Base-by-base conservation (phyloP, 2,113 vertebrate species). In the Mastomys coucha region DNA sequence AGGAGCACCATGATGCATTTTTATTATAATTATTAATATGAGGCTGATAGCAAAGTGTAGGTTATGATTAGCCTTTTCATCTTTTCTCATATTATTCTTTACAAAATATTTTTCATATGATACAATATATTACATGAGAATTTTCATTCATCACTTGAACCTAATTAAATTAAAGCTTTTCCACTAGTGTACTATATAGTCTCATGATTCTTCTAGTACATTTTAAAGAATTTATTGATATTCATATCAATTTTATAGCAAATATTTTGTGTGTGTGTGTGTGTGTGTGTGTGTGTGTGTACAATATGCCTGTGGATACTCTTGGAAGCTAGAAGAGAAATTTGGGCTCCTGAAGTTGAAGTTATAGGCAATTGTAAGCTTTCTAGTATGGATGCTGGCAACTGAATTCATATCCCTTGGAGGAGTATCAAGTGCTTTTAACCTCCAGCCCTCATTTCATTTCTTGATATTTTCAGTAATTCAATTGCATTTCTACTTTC, bases 71-170 rank as follows among this genome's bases (percentile, higher is more conserved):
- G 13, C 22, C 3, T 80, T 6, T 6, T 70, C n/a, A 42, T 91
- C 9, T 88, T 95, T 90, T 14, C 14, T 58, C 49, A 45, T 69
- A 22, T 12, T 73, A 6, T 78, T 33, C 4, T 91, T 93, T 93
- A 95, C 73, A 69, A 80, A 88, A 53, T 58, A 65, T 14, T 88
- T 92, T 93, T 80, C 16, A 94, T 76, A 63, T 63, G 69, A 88
- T 63, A 9, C 20, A 85, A 73, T 60, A 58, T 88, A 82, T 75
- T 75, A 19, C 69, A 5, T 84, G 63, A 78, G 63, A 76, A 77
- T 49, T 65, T 91, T 36, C 3, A 88, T 42, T 70, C 7, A 14
- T 85, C 20, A 80, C 49, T 93, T 86, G n/a, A 93, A 17, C 13
- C 58, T 78, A 75, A 1, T 4, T 69, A 87, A 88, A 69, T 93